Conservation (phyloP, 2,888 invertebrate species). For the Zaprionus obscuricornis region DNA sequence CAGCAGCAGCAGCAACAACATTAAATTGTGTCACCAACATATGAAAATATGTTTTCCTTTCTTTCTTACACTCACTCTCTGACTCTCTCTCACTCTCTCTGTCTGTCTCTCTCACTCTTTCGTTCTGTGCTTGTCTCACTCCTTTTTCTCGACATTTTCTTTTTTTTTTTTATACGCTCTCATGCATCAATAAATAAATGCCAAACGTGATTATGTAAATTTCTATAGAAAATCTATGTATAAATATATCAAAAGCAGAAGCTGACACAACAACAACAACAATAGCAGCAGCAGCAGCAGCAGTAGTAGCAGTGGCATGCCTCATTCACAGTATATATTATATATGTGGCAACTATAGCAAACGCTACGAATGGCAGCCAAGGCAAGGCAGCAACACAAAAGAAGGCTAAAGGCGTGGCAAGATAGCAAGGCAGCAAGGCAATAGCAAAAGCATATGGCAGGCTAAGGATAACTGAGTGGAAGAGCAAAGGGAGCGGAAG, state of each 20-base stretch:
- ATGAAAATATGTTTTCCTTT: conserved; percentile 51
- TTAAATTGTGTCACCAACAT: conserved; percentile 22
- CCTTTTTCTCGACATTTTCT: not conserved
- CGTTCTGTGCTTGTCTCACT: too few species aligned
- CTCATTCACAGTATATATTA: not conserved
- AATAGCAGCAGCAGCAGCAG: not conserved
- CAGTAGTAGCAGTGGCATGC: too few species aligned
- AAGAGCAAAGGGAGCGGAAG: conserved; percentile 12
- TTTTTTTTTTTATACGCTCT: conserved; percentile 16
- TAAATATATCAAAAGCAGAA: conserved; percentile 33
- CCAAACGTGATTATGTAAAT: conserved; percentile 77
- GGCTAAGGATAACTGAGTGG: not conserved
- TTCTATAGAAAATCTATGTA: conserved; percentile 63
- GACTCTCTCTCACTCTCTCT: too few species aligned
- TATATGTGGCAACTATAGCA: conserved; percentile 13
- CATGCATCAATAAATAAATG: conserved; percentile 77
- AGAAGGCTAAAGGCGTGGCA: too few species aligned
- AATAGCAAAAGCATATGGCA: conserved; percentile 21
- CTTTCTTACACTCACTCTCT: too few species aligned
- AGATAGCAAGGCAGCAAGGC: too few species aligned
- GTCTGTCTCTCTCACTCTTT: too few species aligned
- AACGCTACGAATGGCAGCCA: conserved; percentile 12
- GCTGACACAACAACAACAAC: not conserved
- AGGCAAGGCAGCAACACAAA: too few species aligned
- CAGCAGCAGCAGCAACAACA: not conserved